These are phyloP conservation scores for Karalla daura DNA, from an alignment of 2,797 vertebrate genomes.

Conservation along the genomic window DNA sequence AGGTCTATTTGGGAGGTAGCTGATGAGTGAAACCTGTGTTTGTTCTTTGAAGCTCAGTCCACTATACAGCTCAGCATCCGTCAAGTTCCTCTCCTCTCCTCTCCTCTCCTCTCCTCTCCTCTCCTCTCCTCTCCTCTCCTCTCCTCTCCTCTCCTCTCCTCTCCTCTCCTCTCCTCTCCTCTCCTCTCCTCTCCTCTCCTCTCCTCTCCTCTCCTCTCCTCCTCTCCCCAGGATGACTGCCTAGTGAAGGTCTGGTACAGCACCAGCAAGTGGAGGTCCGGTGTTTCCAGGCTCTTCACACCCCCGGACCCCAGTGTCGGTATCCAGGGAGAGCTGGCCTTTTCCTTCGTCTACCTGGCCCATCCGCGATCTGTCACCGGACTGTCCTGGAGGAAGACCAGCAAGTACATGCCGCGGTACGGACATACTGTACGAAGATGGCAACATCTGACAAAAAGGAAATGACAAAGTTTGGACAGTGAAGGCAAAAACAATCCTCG, in stretches of 20 bases:
- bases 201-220: conserved; percentile 14
- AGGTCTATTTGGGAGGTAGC: background rate
- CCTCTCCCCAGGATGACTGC: conserved; percentile 90
- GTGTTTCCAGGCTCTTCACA: conserved; percentile 82
- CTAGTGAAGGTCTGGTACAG: conserved; percentile 98
- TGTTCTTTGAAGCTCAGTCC: background rate
- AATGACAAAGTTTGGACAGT: background rate
- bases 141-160: conserved; percentile 14
- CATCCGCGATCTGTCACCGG: conserved; percentile 96
- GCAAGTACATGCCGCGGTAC: conserved; percentile 96
- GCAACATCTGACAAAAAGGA: background rate
- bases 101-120: background rate
- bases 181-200: conserved; percentile 14
- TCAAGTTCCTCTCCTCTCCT: too few relatives aligned
- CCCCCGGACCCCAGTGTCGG: conserved; percentile 79
- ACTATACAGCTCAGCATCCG: too few relatives aligned
- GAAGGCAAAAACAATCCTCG: background rate
- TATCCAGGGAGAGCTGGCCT: conserved; percentile 86
- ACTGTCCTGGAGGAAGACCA: conserved; percentile 98
- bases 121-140: conserved; percentile 12
- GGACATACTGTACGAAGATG: conserved; percentile 31
- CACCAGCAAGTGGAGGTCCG: conserved; percentile 90
- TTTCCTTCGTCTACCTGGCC: conserved; percentile 97
- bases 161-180: conserved; percentile 14
- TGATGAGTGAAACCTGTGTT: background rate